Conservation (phyloP, 2,888 invertebrate genomes). For the Germaria angustata region DNA sequence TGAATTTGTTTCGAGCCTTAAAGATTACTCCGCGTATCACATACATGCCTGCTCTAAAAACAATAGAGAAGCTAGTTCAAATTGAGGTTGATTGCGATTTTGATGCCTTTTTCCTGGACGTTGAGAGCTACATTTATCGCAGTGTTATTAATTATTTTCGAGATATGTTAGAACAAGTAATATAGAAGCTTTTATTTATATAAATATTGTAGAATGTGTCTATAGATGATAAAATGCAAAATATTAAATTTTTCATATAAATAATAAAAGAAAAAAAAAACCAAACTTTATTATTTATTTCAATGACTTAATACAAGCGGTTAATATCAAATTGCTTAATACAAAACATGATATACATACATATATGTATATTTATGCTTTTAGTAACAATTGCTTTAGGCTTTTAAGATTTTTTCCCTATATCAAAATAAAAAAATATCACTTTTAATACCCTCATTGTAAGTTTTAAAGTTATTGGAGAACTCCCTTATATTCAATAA, state of each 20-base stretch:
- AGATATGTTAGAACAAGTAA: slow-evolving; percentile 71
- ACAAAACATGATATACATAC: slow-evolving; percentile 27
- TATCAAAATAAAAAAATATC: slow-evolving; percentile 46
- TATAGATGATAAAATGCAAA: too few relatives aligned
- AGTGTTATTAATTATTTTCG: slow-evolving; percentile 74
- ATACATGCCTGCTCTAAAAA: slow-evolving; percentile 32
- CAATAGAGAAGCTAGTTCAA: slow-evolving; percentile 67
- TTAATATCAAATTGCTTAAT: slow-evolving; percentile 48
- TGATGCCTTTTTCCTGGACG: slow-evolving; percentile 72
- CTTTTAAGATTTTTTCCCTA: slow-evolving; percentile 26
- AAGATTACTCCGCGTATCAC: slow-evolving; percentile 71
- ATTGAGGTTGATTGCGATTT: slow-evolving; percentile 74
- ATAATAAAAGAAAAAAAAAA: background rate
- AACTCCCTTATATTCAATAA: background rate
- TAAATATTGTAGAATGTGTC: too few relatives aligned
- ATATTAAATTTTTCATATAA: background rate
- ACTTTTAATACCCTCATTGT: slow-evolving; percentile 32
- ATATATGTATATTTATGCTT: slow-evolving; percentile 49
- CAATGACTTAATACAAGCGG: slow-evolving; percentile 48
- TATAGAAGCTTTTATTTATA: too few relatives aligned
- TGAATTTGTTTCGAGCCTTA: slow-evolving; percentile 70
- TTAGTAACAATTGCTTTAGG: slow-evolving; percentile 62
- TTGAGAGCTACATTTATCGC: slow-evolving; percentile 69
- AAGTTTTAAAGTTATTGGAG: background rate
- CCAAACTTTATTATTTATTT: slow-evolving; percentile 32